Base-by-base conservation (phyloP, 2,888 invertebrate species). In the Trimorus sp. region DNA sequence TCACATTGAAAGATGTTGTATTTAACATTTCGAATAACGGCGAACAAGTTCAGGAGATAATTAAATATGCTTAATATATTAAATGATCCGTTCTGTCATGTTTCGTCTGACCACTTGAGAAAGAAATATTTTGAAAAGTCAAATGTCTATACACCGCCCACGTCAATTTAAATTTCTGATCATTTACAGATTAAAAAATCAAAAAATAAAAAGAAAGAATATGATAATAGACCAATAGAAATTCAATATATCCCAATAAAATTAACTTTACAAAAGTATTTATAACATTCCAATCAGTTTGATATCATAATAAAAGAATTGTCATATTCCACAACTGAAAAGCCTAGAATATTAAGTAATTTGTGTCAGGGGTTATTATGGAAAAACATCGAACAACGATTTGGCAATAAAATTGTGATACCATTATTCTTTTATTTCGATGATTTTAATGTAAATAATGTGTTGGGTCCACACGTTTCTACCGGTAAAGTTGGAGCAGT, bases 371-470 rank as follows among this genome's bases (percentile, higher is more conserved):
- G 81, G 12, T 40, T 45, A 3, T 38, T 77, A 1, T 84, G 82
- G 83, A 62, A 63, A 48, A 51, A 75, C 7, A 79, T 82, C 26
- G 45, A 65, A 51, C 3, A 45, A 16, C 6, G 26, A 9, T 81
- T 76, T 59, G 1, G 9, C 38, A 38, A 78, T 45, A 74, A 83
- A 70, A 15, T 80, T 0, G 63, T 83, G 12, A 14, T 84, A 11
- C 83, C 84, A 12, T 26, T 83, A 12, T 54, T 69, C 36, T 59
- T 85, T 37, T 81, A 85, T 65, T 84, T 74, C 58, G 84, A 85
- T 69, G 85, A 85, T 66, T 83, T 79, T 66, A 66, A 71, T 15
- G 56, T 75, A 0, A 77, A 80, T 49, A 84, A 84, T 59, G 54
- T 63, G 11, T 49, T 76, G 12, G 84, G 83, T 14, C 48, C 73